phyloP scores from a whole-genome alignment of 2,113 vertebrate genomes.

The Thalassarche chlororhynchos region DNA sequence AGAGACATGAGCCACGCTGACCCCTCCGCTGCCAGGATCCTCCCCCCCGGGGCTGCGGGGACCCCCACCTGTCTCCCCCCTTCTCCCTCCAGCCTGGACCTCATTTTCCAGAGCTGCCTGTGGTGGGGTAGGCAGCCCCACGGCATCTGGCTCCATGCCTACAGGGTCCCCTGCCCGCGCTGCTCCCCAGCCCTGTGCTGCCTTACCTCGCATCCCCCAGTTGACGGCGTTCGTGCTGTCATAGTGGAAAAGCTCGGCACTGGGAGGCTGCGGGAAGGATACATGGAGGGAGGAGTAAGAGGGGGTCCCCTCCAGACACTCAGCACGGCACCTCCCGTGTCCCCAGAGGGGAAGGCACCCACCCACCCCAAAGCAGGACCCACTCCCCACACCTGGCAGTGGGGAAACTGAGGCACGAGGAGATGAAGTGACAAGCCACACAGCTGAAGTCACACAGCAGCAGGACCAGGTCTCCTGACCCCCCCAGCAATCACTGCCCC shows the following conservation, averaged over 20 bases:
- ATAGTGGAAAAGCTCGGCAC: slow-evolving; percentile 94
- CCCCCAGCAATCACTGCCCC: too few species aligned
- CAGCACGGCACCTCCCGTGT: not conserved
- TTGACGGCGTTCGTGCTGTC: slow-evolving; percentile 91
- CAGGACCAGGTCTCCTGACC: not conserved
- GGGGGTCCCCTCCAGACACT: not conserved
- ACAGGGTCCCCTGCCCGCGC: not conserved
- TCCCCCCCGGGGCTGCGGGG: accelerated
- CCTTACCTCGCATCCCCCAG: slow-evolving; percentile 94
- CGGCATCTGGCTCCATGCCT: accelerated
- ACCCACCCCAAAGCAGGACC: not conserved
- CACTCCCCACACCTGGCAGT: not conserved
- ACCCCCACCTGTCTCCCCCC: accelerated
- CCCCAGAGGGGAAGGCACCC: not conserved
- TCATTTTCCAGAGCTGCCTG: not conserved
- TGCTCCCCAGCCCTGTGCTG: accelerated
- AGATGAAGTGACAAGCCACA: not conserved
- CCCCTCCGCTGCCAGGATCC: not conserved
- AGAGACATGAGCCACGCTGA: not conserved
- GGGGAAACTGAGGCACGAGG: not conserved
- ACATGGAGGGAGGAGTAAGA: not conserved
- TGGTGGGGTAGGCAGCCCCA: not conserved
- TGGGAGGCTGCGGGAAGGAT: slow-evolving; percentile 75
- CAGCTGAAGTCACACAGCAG: accelerated
- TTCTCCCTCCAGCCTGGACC: not conserved